Evolutionary conservation across 2,888 invertebrate species (phyloP).

Genomic region (Silvanus unidentatus): DNA sequence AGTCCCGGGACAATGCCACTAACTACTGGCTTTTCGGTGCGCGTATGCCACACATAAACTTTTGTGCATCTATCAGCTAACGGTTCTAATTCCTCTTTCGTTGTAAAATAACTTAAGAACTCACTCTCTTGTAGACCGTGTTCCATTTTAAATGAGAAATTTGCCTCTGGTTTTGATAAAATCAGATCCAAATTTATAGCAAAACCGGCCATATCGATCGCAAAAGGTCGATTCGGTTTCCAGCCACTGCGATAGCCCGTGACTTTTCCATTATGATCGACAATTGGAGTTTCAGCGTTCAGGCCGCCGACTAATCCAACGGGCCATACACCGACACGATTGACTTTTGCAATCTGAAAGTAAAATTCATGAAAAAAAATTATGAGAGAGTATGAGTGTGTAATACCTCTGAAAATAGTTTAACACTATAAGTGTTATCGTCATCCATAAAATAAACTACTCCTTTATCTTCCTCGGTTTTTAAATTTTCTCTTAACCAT

Average conservation of each 20-base stretch:
- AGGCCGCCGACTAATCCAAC: slow-evolving; percentile 95
- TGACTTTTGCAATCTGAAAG: slow-evolving; percentile 71
- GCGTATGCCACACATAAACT: slow-evolving; percentile 98
- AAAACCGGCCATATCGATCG: slow-evolving; percentile 98
- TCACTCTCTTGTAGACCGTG: slow-evolving; percentile 87
- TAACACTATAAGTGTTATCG: slow-evolving; percentile 88
- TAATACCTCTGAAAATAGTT: slow-evolving; percentile 80
- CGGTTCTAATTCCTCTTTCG: slow-evolving; percentile 77
- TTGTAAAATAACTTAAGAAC: slow-evolving; percentile 68
- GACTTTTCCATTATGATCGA: slow-evolving; percentile 52
- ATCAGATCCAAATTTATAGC: slow-evolving; percentile 76
- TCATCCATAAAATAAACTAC: slow-evolving; percentile 96
- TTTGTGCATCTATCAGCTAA: slow-evolving; percentile 86
- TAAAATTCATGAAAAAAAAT: slow-evolving; percentile 13
- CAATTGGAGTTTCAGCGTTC: slow-evolving; percentile 83
- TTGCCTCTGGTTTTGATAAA: slow-evolving; percentile 63
- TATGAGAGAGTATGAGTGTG: neutral
- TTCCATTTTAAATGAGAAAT: slow-evolving; percentile 78
- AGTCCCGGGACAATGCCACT: slow-evolving; percentile 56
- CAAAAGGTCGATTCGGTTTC: slow-evolving; percentile 88
- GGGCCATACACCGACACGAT: slow-evolving; percentile 86
- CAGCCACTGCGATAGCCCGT: slow-evolving; percentile 69
- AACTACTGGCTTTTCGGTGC: slow-evolving; percentile 83
- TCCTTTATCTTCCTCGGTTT: slow-evolving; percentile 53
- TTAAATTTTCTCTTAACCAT: slow-evolving; percentile 68